A percentile compares a stretch with the other conserved stretches of the same genome.
These are phyloP conservation scores for Pseudonaja textilis DNA, from an alignment of 2,113 vertebrate species.

Conservation along the genomic window DNA sequence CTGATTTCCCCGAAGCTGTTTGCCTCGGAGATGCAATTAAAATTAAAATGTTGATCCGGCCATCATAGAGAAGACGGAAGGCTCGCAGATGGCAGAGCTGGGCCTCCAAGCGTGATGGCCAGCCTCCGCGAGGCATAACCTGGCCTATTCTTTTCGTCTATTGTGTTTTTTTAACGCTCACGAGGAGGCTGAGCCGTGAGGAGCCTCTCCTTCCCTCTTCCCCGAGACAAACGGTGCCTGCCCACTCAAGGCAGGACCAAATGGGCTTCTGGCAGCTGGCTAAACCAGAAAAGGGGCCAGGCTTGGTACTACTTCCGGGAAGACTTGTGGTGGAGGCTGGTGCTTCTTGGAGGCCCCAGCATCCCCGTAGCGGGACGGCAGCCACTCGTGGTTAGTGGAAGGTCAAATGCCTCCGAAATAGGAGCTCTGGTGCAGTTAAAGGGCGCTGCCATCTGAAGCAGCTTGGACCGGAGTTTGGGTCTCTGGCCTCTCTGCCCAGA, in stretches of 20 bases:
- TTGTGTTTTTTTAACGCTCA: too few species aligned
- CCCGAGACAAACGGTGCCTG: not conserved
- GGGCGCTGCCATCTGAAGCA: conserved; percentile 52
- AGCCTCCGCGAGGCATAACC: not conserved
- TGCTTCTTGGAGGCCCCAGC: not conserved
- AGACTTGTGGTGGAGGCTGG: not conserved
- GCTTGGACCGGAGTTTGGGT: not conserved
- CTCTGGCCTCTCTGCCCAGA: not conserved
- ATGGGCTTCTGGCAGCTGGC: not conserved
- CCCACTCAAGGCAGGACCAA: not conserved
- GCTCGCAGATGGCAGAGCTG: not conserved
- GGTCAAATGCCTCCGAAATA: not conserved
- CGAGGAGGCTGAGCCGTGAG: not conserved
- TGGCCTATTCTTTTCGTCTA: not conserved
- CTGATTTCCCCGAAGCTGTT: conserved; percentile 73
- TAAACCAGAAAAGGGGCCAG: not conserved
- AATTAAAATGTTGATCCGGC: conserved; percentile 28
- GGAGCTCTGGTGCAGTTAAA: not conserved
- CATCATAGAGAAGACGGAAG: not conserved
- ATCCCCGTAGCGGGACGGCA: not conserved
- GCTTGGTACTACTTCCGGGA: not conserved
- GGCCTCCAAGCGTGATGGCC: not conserved
- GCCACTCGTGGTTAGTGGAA: not conserved
- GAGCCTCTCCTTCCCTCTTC: not conserved
- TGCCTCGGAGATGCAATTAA: conserved; percentile 55